Conservation (phyloP, 2,797 vertebrate species). For the Moxostoma hubbsi region DNA sequence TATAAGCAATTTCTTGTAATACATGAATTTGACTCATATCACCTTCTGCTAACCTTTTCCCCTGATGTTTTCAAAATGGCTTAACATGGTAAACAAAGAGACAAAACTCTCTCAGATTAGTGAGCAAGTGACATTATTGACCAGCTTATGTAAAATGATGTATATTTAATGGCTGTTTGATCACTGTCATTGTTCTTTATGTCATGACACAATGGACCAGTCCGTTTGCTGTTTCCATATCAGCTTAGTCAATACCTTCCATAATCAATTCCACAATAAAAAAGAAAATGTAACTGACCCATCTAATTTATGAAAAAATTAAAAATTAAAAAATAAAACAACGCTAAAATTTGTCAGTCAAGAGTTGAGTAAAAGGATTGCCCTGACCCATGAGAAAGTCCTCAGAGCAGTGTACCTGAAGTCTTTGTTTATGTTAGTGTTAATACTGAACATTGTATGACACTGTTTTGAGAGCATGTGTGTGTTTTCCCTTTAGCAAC, state of each 20-base stretch:
- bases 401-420: background rate
- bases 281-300: background rate
- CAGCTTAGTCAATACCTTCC: background rate
- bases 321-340: background rate
- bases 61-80: background rate
- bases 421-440: background rate
- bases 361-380: background rate
- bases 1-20: background rate
- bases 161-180: too few species aligned
- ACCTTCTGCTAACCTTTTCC: background rate
- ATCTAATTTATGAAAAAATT: background rate
- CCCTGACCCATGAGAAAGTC: background rate
- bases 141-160: too few species aligned
- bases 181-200: too few species aligned
- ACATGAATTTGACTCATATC: background rate
- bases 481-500: conserved; percentile 19
- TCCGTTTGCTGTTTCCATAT: background rate
- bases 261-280: background rate
- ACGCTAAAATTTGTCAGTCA: background rate
- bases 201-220: background rate
- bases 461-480: background rate
- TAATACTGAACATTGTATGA: conserved; percentile 24
- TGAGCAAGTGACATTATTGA: background rate
- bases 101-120: background rate
- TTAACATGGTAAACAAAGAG: background rate